These are phyloP conservation scores for Sarcophaga caerulescens DNA, from an alignment of 2,888 invertebrate genomes.

Conservation along the genomic window DNA sequence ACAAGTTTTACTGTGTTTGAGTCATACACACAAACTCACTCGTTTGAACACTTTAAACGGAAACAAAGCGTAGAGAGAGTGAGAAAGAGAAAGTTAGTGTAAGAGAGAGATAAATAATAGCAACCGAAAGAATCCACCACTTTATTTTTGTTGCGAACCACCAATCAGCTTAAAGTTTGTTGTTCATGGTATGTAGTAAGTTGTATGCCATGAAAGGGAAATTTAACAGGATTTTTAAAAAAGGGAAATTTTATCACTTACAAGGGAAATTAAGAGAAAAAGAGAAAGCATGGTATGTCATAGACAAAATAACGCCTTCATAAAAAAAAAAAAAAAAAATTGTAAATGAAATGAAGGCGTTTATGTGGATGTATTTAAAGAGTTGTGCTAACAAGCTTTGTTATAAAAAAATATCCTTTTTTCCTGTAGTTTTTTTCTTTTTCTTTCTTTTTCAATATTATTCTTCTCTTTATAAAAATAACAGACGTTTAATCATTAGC, in stretches of 20 bases:
- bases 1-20: conserved; percentile 2
- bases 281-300: neutral
- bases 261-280: neutral
- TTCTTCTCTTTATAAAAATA: neutral
- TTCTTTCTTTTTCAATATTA: neutral
- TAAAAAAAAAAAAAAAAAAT: neutral
- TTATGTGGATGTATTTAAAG: neutral
- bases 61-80: no score
- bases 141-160: no score
- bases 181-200: no score
- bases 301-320: conserved; percentile 30
- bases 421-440: neutral
- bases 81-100: no score
- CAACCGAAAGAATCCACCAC: no score
- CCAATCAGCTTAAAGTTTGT: no score
- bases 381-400: conserved; percentile 25
- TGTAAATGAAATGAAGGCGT: neutral
- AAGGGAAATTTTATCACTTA: conserved; percentile 44
- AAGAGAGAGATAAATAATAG: no score
- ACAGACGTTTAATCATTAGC: conserved; percentile 6
- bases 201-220: neutral
- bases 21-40: no score
- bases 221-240: conserved; percentile 1
- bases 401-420: conserved; percentile 26
- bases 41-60: no score